A percentile compares a stretch with the other conserved stretches of the same genome.
These are phyloP conservation scores for Drosophila yooni DNA, from an alignment of 2,888 invertebrate genomes.

Conservation along the genomic window DNA sequence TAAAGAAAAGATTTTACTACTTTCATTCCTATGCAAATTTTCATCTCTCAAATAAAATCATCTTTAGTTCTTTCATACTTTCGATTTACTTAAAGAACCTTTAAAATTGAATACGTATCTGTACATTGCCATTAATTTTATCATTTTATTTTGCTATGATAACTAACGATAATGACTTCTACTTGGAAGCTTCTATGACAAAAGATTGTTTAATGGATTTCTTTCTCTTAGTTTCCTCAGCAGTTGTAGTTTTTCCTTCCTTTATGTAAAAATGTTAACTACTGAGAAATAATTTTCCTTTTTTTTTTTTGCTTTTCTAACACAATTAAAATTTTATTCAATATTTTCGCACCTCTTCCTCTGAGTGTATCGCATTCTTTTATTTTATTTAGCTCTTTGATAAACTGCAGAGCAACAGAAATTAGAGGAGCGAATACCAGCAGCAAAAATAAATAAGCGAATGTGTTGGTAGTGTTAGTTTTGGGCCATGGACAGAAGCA, in stretches of 20 bases:
- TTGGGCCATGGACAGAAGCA: neutral
- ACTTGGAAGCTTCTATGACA: neutral
- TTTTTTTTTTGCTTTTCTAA: constrained; percentile 10
- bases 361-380: constrained; percentile 64
- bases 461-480: constrained; percentile 48
- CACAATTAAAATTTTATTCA: constrained; percentile 45
- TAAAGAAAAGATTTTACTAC: neutral
- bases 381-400: constrained; percentile 73
- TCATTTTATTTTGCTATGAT: neutral
- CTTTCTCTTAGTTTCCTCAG: neutral
- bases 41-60: neutral
- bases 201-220: neutral
- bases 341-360: constrained; percentile 35
- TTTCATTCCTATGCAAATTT: neutral
- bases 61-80: neutral
- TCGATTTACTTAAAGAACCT: neutral
- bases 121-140: too few relatives aligned
- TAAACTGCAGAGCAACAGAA: constrained; percentile 69
- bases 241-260: neutral
- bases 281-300: neutral
- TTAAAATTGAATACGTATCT: neutral
- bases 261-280: constrained; percentile 4
- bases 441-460: constrained; percentile 72
- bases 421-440: constrained; percentile 75
- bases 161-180: neutral